phyloP scores from a whole-genome alignment of 2,113 vertebrate species.

The Cardinalis cardinalis region DNA sequence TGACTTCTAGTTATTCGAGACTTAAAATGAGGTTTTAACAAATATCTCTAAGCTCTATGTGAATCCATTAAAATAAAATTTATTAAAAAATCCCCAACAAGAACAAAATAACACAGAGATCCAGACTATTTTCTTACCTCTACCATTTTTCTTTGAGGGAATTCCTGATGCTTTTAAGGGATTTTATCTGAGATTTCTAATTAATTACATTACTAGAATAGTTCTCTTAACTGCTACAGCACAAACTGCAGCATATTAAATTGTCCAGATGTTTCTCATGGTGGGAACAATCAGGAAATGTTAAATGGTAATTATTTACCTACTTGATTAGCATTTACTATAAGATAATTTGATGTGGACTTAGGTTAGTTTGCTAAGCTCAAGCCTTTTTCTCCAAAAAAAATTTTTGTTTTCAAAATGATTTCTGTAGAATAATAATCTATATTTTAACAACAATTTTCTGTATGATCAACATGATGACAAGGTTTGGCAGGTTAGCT shows the following conservation, averaged over 20 bases:
- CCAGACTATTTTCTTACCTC: not conserved
- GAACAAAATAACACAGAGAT: not conserved
- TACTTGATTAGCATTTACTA: not conserved
- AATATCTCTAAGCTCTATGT: not conserved
- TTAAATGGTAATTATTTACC: not conserved
- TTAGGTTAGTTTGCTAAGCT: not conserved
- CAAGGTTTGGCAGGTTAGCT: not conserved
- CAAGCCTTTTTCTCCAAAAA: not conserved
- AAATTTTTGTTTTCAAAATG: not conserved
- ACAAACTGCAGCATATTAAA: not conserved
- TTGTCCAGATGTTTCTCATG: not conserved
- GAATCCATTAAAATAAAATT: not conserved
- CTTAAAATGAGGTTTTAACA: not conserved
- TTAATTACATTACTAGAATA: not conserved
- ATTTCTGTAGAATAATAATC: not conserved
- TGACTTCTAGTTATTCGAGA: not conserved
- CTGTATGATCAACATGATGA: not conserved
- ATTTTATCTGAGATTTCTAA: not conserved
- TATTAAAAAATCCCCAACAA: not conserved
- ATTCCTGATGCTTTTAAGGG: not conserved
- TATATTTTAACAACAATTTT: not conserved
- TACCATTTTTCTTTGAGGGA: not conserved
- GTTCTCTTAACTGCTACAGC: not conserved
- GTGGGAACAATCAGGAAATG: not conserved
- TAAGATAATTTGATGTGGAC: not conserved